These are phyloP conservation scores for Allacma fusca DNA, from an alignment of 2,888 invertebrate genomes.

Conservation along the genomic window DNA sequence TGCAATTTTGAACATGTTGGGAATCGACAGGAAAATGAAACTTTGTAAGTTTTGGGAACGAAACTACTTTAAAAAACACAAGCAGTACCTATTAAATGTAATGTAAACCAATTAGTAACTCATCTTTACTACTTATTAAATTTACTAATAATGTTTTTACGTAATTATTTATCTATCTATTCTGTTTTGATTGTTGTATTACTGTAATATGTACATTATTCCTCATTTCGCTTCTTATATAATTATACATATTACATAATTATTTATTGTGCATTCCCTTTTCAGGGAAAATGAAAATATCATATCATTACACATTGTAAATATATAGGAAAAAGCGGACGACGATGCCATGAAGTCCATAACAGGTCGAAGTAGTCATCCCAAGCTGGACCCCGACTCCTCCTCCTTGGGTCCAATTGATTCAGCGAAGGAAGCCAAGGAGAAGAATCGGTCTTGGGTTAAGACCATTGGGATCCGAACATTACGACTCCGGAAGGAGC, in stretches of 20 bases:
- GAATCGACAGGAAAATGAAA: neutral
- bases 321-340: neutral
- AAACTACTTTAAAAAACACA: slow-evolving; percentile 7
- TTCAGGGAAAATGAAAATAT: too few species aligned
- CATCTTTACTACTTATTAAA: too few species aligned
- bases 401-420: slow-evolving; percentile 46
- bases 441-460: slow-evolving; percentile 58
- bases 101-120: neutral
- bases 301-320: too few species aligned
- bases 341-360: slow-evolving; percentile 25
- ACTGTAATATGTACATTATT: too few species aligned
- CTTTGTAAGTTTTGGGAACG: slow-evolving; percentile 6
- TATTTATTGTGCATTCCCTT: neutral
- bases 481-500: slow-evolving; percentile 51
- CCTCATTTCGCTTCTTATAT: neutral
- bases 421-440: slow-evolving; percentile 57
- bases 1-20: too few species aligned
- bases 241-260: neutral
- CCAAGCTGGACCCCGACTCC: slow-evolving; percentile 36
- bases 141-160: too few species aligned
- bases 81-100: slow-evolving; percentile 12
- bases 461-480: slow-evolving; percentile 60
- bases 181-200: neutral
- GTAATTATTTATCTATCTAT: neutral
- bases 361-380: slow-evolving; percentile 6